A percentile compares a stretch with the other conserved stretches of the same genome.
phyloP scores from a whole-genome alignment of 2,888 invertebrate genomes.

The Ceramica pisi region DNA sequence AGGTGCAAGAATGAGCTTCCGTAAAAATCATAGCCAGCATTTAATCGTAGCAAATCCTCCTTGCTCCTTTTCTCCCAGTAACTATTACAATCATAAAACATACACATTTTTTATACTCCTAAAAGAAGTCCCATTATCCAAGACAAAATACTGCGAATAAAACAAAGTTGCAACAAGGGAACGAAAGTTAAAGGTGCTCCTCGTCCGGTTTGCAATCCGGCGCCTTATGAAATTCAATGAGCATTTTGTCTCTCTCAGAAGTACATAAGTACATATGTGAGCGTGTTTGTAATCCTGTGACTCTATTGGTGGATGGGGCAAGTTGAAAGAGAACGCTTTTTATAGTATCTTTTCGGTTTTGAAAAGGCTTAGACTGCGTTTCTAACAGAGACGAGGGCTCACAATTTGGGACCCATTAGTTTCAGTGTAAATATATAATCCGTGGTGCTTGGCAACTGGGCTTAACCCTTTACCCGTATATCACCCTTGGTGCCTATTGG shows the following conservation, averaged over 20 bases:
- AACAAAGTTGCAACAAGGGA: constrained; percentile 56
- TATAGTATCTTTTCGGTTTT: not conserved
- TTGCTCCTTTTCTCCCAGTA: not conserved
- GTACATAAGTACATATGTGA: constrained; percentile 72
- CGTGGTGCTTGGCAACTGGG: no score
- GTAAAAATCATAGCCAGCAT: not conserved
- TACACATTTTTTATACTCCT: constrained; percentile 1
- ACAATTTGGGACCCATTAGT: no score
- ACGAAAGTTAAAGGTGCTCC: constrained; percentile 51
- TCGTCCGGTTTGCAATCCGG: constrained; percentile 67
- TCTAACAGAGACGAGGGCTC: no score
- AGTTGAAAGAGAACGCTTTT: constrained; percentile 19
- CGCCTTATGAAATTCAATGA: constrained; percentile 86
- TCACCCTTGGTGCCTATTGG: no score
- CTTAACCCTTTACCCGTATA: no score
- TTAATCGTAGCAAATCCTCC: not conserved
- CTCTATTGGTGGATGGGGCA: constrained; percentile 49
- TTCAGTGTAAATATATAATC: no score
- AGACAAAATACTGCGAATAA: constrained; percentile 30
- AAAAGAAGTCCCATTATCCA: constrained; percentile 29
- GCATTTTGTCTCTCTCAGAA: constrained; percentile 79
- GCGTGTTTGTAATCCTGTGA: constrained; percentile 64
- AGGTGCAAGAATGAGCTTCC: no score
- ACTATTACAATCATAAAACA: constrained; percentile 15
- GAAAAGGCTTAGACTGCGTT: constrained; percentile 4